Conservation (phyloP, 2,797 vertebrate species). For the Malurus splendens region DNA sequence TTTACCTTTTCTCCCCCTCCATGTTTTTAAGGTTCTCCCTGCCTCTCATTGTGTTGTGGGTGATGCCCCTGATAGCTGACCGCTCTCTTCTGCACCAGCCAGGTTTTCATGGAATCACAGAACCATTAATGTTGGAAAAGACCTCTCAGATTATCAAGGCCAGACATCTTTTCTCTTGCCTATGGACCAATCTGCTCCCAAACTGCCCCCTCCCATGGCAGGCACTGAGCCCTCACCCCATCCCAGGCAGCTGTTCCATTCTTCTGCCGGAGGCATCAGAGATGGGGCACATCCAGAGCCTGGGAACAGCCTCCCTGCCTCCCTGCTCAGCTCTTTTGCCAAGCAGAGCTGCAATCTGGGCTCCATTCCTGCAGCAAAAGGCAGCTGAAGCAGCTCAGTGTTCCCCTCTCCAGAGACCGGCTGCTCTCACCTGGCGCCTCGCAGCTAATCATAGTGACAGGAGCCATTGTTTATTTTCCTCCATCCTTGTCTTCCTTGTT, state of each 20-base stretch:
- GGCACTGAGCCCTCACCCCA: not conserved
- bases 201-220: not conserved
- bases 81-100: not conserved
- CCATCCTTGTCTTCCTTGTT: constrained; percentile 29
- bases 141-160: not conserved
- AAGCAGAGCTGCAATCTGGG: not conserved
- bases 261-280: rapidly evolving
- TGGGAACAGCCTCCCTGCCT: not conserved
- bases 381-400: not conserved
- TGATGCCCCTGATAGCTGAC: not conserved
- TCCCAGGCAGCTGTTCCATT: rapidly evolving
- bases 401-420: not conserved
- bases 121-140: not conserved
- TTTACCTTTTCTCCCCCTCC: rapidly evolving
- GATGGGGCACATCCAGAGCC: not conserved
- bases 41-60: not conserved
- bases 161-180: not conserved
- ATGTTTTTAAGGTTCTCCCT: not conserved
- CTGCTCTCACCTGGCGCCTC: constrained; percentile 17
- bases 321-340: not conserved
- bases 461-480: constrained; percentile 39
- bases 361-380: not conserved
- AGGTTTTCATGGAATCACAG: not conserved
- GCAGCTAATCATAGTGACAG: constrained; percentile 20
- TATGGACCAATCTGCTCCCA: not conserved